Evolutionary conservation across 2,113 vertebrate species (phyloP).

Genomic region (Mesitornis unicolor): DNA sequence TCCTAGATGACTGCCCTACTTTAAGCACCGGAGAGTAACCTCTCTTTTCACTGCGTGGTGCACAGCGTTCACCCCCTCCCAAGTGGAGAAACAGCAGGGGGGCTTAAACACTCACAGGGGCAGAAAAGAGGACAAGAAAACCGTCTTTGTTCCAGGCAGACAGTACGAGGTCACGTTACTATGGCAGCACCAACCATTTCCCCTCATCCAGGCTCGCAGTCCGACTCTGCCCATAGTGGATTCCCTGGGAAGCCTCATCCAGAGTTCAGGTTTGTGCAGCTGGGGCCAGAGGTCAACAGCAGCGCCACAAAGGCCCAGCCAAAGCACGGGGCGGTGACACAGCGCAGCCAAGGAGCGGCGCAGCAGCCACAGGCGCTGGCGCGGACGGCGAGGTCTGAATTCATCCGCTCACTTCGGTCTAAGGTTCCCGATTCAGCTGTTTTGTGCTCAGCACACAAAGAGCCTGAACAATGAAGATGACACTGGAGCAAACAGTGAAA

Average conservation of each 20-base stretch:
- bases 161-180: slow-evolving; percentile 73
- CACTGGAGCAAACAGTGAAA: background rate
- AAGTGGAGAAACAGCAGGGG: slow-evolving; percentile 24
- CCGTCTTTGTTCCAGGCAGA: slow-evolving; percentile 76
- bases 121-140: slow-evolving; percentile 75
- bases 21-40: background rate
- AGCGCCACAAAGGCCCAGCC: slow-evolving; percentile 75
- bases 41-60: background rate
- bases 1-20: slow-evolving; percentile 5
- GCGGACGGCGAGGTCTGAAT: background rate
- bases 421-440: background rate
- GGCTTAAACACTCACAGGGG: slow-evolving; percentile 48
- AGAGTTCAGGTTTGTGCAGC: slow-evolving; percentile 73
- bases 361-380: slow-evolving; percentile 45
- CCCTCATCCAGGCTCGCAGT: slow-evolving; percentile 30
- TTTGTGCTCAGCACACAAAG: background rate
- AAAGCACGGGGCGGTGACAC: slow-evolving; percentile 77
- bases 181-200: slow-evolving; percentile 76
- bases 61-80: background rate
- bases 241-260: slow-evolving; percentile 75
- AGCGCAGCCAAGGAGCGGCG: slow-evolving; percentile 56
- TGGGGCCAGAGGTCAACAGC: slow-evolving; percentile 82
- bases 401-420: background rate
- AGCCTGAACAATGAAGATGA: background rate
- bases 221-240: slow-evolving; percentile 60